Evolutionary conservation across 2,888 invertebrate species (phyloP), one percentile per base, ranked within the genome.

Genomic region (Drosophila cyrtoloma): DNA sequence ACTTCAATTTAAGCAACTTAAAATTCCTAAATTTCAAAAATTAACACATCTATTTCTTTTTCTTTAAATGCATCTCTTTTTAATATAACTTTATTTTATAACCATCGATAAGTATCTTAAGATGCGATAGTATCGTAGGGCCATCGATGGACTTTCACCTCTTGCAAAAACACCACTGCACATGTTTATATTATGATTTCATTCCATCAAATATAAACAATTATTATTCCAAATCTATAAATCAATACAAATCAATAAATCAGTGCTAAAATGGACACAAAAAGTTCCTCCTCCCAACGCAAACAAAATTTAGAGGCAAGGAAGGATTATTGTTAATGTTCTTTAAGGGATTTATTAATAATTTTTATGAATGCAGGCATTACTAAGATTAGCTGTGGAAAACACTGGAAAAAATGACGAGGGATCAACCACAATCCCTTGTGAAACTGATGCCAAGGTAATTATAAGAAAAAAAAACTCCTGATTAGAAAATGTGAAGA

Each of bases 221-320:
- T 71, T 28, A 19, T 42, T 42, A 5, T 26, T 35, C 28, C 14
- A 32, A 42, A 16, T 16, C n/a, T n/a, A 19, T 26, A 30, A 30
- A 22, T 22, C 35, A 22, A 19, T 33, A 22, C 22, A 16, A 28
- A 22, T 33, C 22, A 42, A 19, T 7, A 30, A 22, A 14, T 16
- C 10, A 14, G 19, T 59, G 10, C 28, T 22, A 9, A 79, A 53
- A 82, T 78, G 78, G 53, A 64, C 5, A 22, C 64, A 16, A 39
- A 35, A 30, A 81, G 55, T 32, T 28, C 33, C 12, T 62, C 79
- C 9, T 26, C 59, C 0, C 66, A 79, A 10, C 64, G 51, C 10
- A 82, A 79, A 53, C 68, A 73, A 37, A 79, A 82, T 30, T 58
- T 79, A 47, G 83, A 79, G 79, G 79, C 42, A 53, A 55, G 19